These are phyloP conservation scores for Heliconius himera DNA, from an alignment of 1,140 invertebrate species.

Conservation along the genomic window DNA sequence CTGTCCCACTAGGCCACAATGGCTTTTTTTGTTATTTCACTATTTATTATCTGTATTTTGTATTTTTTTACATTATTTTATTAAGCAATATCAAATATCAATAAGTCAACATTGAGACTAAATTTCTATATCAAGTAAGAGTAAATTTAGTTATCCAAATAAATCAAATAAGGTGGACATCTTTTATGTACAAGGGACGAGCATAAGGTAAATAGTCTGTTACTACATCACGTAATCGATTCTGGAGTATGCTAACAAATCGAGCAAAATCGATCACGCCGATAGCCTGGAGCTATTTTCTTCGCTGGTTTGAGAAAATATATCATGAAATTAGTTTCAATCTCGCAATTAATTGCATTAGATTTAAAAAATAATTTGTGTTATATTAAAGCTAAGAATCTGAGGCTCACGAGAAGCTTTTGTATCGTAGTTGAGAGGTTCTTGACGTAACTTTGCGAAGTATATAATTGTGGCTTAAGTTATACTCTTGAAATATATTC, in stretches of 20 bases:
- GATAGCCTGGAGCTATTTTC: constrained; percentile 43
- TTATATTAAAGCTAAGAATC: not conserved
- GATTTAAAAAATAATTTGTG: not conserved
- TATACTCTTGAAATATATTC: too few relatives aligned
- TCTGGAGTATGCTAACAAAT: constrained; percentile 49
- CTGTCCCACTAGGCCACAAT: too few relatives aligned
- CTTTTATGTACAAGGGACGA: constrained; percentile 15
- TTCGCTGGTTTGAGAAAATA: constrained; percentile 42
- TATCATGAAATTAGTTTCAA: constrained; percentile 33
- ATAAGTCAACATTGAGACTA: not conserved
- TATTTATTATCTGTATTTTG: not conserved
- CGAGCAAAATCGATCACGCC: constrained; percentile 47
- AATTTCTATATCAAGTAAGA: not conserved
- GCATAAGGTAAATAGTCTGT: constrained; percentile 26
- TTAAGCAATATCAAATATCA: not conserved
- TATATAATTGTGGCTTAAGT: too few relatives aligned
- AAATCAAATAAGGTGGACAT: constrained; percentile 13
- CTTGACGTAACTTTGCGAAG: too few relatives aligned
- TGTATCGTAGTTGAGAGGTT: not conserved
- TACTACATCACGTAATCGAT: constrained; percentile 47
- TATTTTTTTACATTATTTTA: not conserved
- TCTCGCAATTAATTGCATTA: constrained; percentile 23
- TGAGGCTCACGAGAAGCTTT: not conserved
- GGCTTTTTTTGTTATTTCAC: too few relatives aligned
- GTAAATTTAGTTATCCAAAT: constrained; percentile 8